phyloP scores from a whole-genome alignment of 2,113 vertebrate species.

The Speoplatyrhinus poulsoni region DNA sequence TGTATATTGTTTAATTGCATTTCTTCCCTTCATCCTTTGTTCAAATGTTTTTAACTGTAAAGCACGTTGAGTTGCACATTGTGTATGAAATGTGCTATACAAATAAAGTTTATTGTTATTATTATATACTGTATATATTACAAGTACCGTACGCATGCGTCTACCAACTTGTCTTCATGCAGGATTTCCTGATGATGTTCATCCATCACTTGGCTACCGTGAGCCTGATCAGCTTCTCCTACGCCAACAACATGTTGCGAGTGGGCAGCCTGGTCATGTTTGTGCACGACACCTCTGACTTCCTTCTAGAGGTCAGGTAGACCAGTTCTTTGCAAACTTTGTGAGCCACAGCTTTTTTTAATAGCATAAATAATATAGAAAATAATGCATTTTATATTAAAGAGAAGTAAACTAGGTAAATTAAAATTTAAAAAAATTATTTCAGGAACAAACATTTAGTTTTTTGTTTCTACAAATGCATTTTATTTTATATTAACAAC shows the following conservation, averaged over 20 bases:
- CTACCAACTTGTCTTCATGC: slow-evolving; percentile 18
- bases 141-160: neutral
- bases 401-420: too few species aligned
- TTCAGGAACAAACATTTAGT: too few species aligned
- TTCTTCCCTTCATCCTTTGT: too few species aligned
- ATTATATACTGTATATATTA: too few species aligned
- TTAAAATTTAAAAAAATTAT: too few species aligned
- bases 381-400: neutral
- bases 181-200: slow-evolving; percentile 98
- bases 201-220: slow-evolving; percentile 91
- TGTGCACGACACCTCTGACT: slow-evolving; percentile 90
- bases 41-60: too few species aligned
- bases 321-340: neutral
- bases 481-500: too few species aligned
- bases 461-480: too few species aligned
- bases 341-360: neutral
- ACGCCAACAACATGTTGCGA: slow-evolving; percentile 93
- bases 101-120: too few species aligned
- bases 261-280: slow-evolving; percentile 90
- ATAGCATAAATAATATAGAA: neutral
- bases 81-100: too few species aligned
- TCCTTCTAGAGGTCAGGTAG: slow-evolving; percentile 87
- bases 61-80: too few species aligned
- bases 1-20: too few species aligned
- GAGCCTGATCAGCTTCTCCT: slow-evolving; percentile 90